Evolutionary conservation across 1,140 invertebrate genomes (phyloP).

Genomic region (Olivierus martensii): DNA sequence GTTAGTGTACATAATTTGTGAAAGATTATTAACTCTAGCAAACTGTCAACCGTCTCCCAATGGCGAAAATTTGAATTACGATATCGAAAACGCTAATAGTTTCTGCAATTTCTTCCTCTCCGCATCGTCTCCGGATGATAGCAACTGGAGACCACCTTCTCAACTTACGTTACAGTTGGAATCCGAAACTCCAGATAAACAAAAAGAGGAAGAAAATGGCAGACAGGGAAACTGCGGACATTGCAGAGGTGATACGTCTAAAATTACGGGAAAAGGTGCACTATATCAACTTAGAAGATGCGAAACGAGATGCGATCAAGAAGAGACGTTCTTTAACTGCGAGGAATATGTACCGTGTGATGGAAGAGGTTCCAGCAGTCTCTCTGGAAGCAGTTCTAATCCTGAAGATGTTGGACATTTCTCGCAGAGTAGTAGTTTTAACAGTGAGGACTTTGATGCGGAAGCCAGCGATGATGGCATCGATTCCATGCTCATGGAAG

Average conservation of each 20-base stretch:
- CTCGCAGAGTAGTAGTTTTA: background rate
- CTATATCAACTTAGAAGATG: no score
- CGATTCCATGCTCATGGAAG: conserved; percentile 35
- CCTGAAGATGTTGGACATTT: background rate
- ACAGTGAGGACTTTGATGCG: conserved; percentile 25
- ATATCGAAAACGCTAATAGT: conserved; percentile 8
- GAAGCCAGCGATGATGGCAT: conserved; percentile 33
- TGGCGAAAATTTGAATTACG: conserved; percentile 10
- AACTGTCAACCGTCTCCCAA: conserved; percentile 11
- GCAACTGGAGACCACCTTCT: conserved; percentile 27
- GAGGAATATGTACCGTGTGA: conserved; percentile 25
- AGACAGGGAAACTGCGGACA: background rate
- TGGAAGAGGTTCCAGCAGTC: conserved; percentile 29
- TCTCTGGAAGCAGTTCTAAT: conserved; percentile 21
- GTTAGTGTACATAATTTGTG: conserved; percentile 60
- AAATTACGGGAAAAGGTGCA: no score
- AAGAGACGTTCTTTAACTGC: no score
- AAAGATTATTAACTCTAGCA: conserved; percentile 49
- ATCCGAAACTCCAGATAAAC: background rate
- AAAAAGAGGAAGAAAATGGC: conserved; percentile 13
- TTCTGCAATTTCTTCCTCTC: conserved; percentile 12
- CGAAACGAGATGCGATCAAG: no score
- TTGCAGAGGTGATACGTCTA: background rate
- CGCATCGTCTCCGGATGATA: conserved; percentile 6
- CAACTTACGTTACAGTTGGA: conserved; percentile 13